phyloP scores from a whole-genome alignment of 2,113 vertebrate species.

The Platysternon megacephalum region DNA sequence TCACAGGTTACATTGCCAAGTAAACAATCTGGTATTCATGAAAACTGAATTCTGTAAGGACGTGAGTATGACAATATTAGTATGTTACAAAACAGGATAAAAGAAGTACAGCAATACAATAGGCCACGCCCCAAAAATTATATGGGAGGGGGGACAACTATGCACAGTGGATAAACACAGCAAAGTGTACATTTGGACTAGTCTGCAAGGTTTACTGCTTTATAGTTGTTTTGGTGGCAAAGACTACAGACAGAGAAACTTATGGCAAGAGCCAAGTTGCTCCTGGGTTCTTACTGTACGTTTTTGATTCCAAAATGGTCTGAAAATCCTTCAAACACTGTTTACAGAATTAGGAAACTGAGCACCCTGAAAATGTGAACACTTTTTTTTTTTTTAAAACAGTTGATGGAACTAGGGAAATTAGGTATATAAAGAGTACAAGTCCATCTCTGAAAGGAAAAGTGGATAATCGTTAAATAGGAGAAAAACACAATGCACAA shows the following conservation, averaged over 20 bases:
- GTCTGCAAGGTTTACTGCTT: conserved; percentile 17
- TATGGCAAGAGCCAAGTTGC: neutral
- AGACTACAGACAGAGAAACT: neutral
- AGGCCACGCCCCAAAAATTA: neutral
- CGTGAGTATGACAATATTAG: neutral
- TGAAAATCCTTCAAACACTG: conserved; percentile 1
- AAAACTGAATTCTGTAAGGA: neutral
- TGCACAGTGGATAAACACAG: neutral
- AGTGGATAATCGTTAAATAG: accelerated
- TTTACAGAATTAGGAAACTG: neutral
- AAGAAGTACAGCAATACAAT: accelerated
- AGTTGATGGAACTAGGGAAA: neutral
- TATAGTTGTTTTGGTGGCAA: conserved; percentile 31
- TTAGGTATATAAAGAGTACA: neutral
- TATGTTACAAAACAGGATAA: neutral
- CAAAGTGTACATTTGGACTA: neutral
- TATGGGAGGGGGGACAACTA: neutral
- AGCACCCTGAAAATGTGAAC: neutral
- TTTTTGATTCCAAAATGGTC: neutral
- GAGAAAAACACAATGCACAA: neutral
- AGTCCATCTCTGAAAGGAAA: accelerated
- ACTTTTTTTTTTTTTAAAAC: neutral
- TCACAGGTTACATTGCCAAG: conserved; percentile 34
- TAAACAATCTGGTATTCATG: conserved; percentile 4
- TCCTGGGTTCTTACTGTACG: neutral